Evolutionary conservation across 1,140 invertebrate species (phyloP), one percentile per base, ranked within the genome.

Genomic region (Tetramorium parvispinum): DNA sequence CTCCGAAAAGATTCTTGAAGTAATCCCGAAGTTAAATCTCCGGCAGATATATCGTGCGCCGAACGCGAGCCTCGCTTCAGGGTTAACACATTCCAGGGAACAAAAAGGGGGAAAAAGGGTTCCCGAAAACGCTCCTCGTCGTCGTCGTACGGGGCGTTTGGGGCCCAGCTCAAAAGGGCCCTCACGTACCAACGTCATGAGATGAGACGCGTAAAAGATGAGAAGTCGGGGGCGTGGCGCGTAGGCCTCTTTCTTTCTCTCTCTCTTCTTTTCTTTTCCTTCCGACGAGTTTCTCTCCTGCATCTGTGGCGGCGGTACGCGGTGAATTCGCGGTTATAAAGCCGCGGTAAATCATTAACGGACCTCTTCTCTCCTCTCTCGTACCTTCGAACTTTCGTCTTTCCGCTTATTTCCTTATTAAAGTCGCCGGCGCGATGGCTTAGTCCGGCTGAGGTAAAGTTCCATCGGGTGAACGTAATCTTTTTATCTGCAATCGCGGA

Each of bases 151-250:
- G 71, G 59, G 85, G 81, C 86, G 87, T 88, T 87, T 71, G 65
- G 85, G 73, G 85, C 59, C 82, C 81, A 43, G 76, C 77, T 85
- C 83, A 61, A 87, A 91, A 88, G 78, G 49, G 68, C 82, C 66
- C 79, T 89, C 75, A 49, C 81, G 83, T 86, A 88, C 85, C 87
- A 79, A 79, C 81, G 87, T 91, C 89, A 87, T 86, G 83, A 87
- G 85, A 92, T 92, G 92, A 91, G 92, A 92, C 91, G 92, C 92
- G 91, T 91, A 92, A 92, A 92, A 92, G 88, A 93, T 92, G 92
- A 92, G 92, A 92, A 92, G 87, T 92, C 89, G 92, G 85, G 88
- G 92, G 92, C 92, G 92, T 93, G 91, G 91, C 90, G 70, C 89
- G 71, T 85, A 63, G 73, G 86, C 43, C 51, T 43, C 59, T 86